Conservation (phyloP, 2,113 vertebrate species). For the Poeciliopsis prolifica region DNA sequence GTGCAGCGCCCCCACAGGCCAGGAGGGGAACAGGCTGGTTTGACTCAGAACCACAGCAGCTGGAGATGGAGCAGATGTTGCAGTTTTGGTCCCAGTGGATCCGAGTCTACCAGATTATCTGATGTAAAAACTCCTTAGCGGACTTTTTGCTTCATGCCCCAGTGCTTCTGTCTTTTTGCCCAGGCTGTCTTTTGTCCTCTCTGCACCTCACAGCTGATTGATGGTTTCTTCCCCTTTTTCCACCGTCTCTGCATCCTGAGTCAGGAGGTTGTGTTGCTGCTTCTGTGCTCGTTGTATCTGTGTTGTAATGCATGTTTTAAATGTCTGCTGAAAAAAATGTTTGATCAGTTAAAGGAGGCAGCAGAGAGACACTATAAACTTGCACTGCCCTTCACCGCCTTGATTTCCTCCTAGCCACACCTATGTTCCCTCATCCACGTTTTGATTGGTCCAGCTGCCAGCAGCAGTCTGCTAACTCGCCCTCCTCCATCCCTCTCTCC, state of each 20-base stretch:
- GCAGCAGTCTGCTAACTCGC: slow-evolving; percentile 61
- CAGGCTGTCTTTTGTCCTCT: too few relatives aligned
- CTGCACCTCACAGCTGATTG: too few relatives aligned
- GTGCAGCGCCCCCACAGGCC: too few relatives aligned
- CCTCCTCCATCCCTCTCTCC: slow-evolving; percentile 12
- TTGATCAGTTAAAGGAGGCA: not conserved
- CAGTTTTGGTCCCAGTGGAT: too few relatives aligned
- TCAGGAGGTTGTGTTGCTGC: not conserved
- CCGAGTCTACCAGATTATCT: too few relatives aligned
- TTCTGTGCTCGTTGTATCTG: not conserved
- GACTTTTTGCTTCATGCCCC: too few relatives aligned
- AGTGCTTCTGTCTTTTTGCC: too few relatives aligned
- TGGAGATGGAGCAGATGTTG: too few relatives aligned
- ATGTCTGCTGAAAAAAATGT: not conserved
- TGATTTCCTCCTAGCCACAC: slow-evolving; percentile 50
- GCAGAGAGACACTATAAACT: slow-evolving; percentile 42
- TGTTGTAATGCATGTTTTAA: not conserved
- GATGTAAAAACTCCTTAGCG: too few relatives aligned
- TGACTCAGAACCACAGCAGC: too few relatives aligned
- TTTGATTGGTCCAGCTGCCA: slow-evolving; percentile 74
- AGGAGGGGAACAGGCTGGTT: too few relatives aligned
- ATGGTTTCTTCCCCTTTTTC: not conserved
- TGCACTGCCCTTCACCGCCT: slow-evolving; percentile 49
- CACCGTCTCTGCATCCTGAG: not conserved
- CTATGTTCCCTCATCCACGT: slow-evolving; percentile 57